Evolutionary conservation across 2,797 vertebrate species (phyloP).

Genomic region (Siniperca obscura): DNA sequence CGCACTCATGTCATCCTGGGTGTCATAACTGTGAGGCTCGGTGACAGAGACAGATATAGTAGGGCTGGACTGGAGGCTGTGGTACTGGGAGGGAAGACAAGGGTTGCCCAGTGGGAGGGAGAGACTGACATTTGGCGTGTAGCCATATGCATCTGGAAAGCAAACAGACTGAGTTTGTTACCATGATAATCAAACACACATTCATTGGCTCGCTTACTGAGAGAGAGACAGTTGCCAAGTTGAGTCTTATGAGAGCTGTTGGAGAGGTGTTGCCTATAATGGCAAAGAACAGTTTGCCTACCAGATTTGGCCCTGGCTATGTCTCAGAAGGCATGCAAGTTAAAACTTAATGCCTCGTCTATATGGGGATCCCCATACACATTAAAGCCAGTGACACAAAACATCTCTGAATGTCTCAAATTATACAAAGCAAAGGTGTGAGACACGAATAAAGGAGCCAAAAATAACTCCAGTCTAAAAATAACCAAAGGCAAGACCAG

Average conservation of each 20-base stretch:
- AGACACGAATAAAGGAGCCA: constrained; percentile 59
- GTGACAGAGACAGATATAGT: constrained; percentile 86
- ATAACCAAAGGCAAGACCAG: constrained; percentile 56
- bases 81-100: constrained; percentile 90
- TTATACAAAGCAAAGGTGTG: constrained; percentile 62
- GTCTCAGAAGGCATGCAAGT: constrained; percentile 13
- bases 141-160: constrained; percentile 92
- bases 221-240: constrained; percentile 50
- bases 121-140: constrained; percentile 87
- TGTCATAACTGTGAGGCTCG: constrained; percentile 87
- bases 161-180: constrained; percentile 71
- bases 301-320: constrained; percentile 41
- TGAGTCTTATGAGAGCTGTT: constrained; percentile 46
- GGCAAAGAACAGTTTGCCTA: constrained; percentile 42
- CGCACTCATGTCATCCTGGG: constrained; percentile 83
- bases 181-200: constrained; percentile 68
- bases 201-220: constrained; percentile 48
- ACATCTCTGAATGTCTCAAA: constrained; percentile 38
- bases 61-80: constrained; percentile 90
- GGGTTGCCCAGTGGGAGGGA: constrained; percentile 89
- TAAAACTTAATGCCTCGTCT: constrained; percentile 23
- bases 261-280: constrained; percentile 56
- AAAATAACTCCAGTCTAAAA: constrained; percentile 74
- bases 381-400: constrained; percentile 19
- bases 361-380: constrained; percentile 18